A percentile compares a stretch with the other conserved stretches of the same genome.
phyloP scores from a whole-genome alignment of 1,140 invertebrate genomes.

The Portunus trituberculatus region DNA sequence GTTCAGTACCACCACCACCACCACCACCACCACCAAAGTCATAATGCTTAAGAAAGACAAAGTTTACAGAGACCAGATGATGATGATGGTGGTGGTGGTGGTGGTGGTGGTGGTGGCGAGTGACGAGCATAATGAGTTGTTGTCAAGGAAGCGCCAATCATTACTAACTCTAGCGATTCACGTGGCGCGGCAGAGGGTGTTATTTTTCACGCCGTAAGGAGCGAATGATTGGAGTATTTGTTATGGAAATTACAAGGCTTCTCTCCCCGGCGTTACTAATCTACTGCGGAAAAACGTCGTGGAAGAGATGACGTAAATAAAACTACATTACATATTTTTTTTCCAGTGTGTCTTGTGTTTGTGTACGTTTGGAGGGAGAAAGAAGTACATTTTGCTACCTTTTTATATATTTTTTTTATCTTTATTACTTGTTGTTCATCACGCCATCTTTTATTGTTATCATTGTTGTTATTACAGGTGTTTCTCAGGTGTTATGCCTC shows the following conservation, averaged over 20 bases:
- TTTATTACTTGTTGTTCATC: background rate
- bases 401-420: background rate
- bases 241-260: too few relatives aligned
- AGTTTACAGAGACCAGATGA: background rate
- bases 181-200: too few relatives aligned
- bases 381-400: background rate
- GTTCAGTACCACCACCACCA: too few relatives aligned
- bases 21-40: too few relatives aligned
- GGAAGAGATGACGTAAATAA: background rate
- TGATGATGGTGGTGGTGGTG: background rate
- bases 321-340: background rate
- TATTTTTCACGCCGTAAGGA: too few relatives aligned
- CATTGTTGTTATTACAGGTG: too few relatives aligned
- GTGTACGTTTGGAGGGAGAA: background rate
- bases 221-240: too few relatives aligned
- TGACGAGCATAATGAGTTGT: background rate
- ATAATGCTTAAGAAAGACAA: too few relatives aligned
- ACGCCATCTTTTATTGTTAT: background rate
- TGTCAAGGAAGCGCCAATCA: background rate
- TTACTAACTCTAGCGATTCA: background rate
- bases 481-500: too few relatives aligned
- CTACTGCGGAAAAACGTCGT: background rate
- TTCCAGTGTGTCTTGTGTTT: background rate
- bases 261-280: too few relatives aligned
- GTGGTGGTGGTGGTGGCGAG: background rate